Base-by-base conservation (phyloP, 1,140 invertebrate genomes). In the Leptoteleia sp. region DNA sequence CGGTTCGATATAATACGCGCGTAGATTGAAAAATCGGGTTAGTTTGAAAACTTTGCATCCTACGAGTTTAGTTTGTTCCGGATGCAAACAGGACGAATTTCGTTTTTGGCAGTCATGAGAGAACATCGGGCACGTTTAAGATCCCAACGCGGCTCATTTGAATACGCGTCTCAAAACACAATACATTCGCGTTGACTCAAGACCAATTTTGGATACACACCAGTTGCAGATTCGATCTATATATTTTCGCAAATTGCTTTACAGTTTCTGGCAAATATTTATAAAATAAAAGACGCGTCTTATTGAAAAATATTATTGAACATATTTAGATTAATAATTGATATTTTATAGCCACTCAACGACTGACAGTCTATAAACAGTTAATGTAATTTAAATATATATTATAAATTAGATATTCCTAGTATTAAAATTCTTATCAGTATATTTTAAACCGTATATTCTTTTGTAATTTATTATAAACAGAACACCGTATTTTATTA, bases 11-110 rank as follows among this genome's bases (percentile, higher is more conserved):
- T 75, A 75, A 75, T 65, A 59, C 70, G 35, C 42, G 33, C 17
- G 29, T 19, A 61, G 37, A 65, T 75, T 75, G 70, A 75, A 75
- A 59, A 75, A 75, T 65, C 70, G 43, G 70, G 59, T 65, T 75
- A 75, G 43, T 75, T 75, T 17, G 42, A 17, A 64, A 73, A 73
- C 27, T 73, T 62, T 62, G 19, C 43, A 27, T 47, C 9, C 50
- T 55, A 55, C 42, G 40, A 57, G 33, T 67, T 67, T 45, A 16
- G 3, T 42, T 50, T 15, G n/a, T 22, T 45, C 27, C 50, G 40
- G 31, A 37, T 22, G 16, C 16, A 45, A 16, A 72, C 37, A 11
- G 19, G 38, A 40, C 25, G 45, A 54, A 62, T 62, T 72, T 52
- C 16, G 38, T 17, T 37, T 72, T 64, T 27, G 57, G 22, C 57